phyloP scores from a whole-genome alignment of 2,888 invertebrate species.

The Nomada ferruginata region DNA sequence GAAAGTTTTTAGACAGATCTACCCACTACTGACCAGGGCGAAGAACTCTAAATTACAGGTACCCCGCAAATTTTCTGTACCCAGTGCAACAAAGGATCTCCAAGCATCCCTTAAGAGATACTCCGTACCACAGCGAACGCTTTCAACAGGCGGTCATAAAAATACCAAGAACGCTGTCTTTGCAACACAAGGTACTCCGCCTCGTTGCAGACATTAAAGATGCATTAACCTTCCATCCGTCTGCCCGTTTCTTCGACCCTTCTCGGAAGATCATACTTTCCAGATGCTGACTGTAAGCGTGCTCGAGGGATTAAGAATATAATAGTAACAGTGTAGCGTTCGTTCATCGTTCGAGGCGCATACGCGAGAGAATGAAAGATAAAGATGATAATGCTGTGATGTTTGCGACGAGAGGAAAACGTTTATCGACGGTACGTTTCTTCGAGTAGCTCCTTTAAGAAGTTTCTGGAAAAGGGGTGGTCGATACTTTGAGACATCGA shows the following conservation, averaged over 20 bases:
- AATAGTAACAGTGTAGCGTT: background rate
- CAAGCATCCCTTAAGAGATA: background rate
- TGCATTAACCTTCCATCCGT: slow-evolving; percentile 16
- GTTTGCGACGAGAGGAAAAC: too few relatives aligned
- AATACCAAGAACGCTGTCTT: slow-evolving; percentile 2
- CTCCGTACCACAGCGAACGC: background rate
- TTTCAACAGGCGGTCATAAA: background rate
- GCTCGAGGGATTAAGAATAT: slow-evolving; percentile 27
- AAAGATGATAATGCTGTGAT: too few relatives aligned
- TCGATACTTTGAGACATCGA: slow-evolving; percentile 7
- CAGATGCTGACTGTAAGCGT: background rate
- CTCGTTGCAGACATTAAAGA: slow-evolving; percentile 21
- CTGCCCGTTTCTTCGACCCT: background rate
- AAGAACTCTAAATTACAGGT: background rate
- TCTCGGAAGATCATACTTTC: background rate
- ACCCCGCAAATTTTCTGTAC: background rate
- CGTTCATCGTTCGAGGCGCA: too few relatives aligned
- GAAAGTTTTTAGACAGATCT: background rate
- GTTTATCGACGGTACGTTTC: too few relatives aligned
- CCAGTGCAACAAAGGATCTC: background rate
- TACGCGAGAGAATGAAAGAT: too few relatives aligned
- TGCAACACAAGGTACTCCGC: background rate
- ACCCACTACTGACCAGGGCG: background rate
- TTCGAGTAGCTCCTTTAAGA: background rate
- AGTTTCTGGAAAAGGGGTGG: background rate